Evolutionary conservation across 2,888 invertebrate genomes (phyloP).

Genomic region (Xanthia icteritia): DNA sequence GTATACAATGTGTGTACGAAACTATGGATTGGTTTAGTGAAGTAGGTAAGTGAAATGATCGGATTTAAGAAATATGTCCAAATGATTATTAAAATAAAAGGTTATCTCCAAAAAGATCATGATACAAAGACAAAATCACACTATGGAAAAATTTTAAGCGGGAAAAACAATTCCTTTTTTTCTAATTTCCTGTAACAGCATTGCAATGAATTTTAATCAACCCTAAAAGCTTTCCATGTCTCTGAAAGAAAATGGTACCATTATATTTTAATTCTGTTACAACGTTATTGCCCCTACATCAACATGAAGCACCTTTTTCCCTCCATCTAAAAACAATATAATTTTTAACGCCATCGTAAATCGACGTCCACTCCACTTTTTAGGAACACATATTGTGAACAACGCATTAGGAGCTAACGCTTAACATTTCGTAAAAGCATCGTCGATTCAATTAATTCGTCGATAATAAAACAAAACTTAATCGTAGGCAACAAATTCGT

Average conservation of each 20-base stretch:
- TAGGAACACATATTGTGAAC: slow-evolving; percentile 29
- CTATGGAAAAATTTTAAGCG: not conserved
- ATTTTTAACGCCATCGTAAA: slow-evolving; percentile 49
- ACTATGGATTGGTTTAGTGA: not conserved
- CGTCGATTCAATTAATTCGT: slow-evolving; percentile 60
- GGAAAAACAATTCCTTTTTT: slow-evolving; percentile 15
- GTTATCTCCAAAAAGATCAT: too few species aligned
- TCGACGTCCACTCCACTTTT: slow-evolving; percentile 36
- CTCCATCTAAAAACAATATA: slow-evolving; percentile 47
- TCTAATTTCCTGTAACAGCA: slow-evolving; percentile 38
- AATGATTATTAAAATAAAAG: not conserved
- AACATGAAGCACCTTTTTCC: slow-evolving; percentile 36
- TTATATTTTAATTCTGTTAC: slow-evolving; percentile 53
- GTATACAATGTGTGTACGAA: not conserved
- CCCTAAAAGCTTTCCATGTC: slow-evolving; percentile 55
- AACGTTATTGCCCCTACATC: slow-evolving; percentile 30
- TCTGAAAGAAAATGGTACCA: slow-evolving; percentile 44
- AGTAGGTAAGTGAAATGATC: too few species aligned
- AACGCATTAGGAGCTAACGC: slow-evolving; percentile 42
- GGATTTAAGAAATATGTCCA: not conserved
- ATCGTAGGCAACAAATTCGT: slow-evolving; percentile 57
- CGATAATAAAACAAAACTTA: slow-evolving; percentile 55
- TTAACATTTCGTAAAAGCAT: slow-evolving; percentile 51
- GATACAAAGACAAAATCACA: not conserved
- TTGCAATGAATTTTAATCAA: slow-evolving; percentile 52